Percentiles rank a stretch among this genome's conserved stretches.
These are phyloP conservation scores for Porites evermanni DNA, from an alignment of 92 coral and sea anemone species.

Conservation along the genomic window DNA sequence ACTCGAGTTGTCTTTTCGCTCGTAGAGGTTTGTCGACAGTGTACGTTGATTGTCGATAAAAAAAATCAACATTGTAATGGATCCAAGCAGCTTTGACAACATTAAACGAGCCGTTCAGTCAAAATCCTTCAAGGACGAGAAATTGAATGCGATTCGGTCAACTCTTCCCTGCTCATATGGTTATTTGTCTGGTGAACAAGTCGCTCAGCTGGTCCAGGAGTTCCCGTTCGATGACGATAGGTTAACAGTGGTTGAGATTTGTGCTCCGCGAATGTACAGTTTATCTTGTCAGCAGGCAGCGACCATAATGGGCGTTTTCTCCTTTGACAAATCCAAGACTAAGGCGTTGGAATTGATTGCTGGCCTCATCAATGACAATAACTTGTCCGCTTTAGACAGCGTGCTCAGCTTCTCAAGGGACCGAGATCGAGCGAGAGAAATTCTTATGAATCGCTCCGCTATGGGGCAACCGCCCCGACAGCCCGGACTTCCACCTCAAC, in stretches of 20 bases:
- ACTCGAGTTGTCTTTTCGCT: not conserved
- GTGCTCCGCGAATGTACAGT: constrained; percentile 53
- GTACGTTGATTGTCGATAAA: not conserved
- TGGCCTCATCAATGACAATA: constrained; percentile 51
- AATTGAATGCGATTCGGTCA: constrained; percentile 51
- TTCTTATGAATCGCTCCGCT: constrained; percentile 25
- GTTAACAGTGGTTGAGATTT: constrained; percentile 59
- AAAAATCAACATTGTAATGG: constrained; percentile 36
- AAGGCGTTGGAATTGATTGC: constrained; percentile 61
- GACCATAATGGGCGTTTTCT: constrained; percentile 47
- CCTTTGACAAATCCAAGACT: constrained; percentile 60
- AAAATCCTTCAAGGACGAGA: constrained; percentile 57
- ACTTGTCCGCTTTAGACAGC: constrained; percentile 52
- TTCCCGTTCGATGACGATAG: constrained; percentile 73
- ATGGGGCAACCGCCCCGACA: constrained; percentile 19
- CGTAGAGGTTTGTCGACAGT: not conserved
- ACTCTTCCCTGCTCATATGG: constrained; percentile 40
- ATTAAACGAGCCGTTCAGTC: constrained; percentile 44
- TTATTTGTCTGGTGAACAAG: constrained; percentile 69
- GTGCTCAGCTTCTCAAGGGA: constrained; percentile 49
- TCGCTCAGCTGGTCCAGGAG: constrained; percentile 57
- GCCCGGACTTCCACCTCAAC: constrained; percentile 29
- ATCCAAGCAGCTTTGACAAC: constrained; percentile 48
- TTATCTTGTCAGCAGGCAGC: constrained; percentile 61
- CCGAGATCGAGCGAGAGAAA: constrained; percentile 53